These are phyloP conservation scores for Austrofundulus limnaeus DNA, from an alignment of 2,113 vertebrate genomes.

Conservation along the genomic window DNA sequence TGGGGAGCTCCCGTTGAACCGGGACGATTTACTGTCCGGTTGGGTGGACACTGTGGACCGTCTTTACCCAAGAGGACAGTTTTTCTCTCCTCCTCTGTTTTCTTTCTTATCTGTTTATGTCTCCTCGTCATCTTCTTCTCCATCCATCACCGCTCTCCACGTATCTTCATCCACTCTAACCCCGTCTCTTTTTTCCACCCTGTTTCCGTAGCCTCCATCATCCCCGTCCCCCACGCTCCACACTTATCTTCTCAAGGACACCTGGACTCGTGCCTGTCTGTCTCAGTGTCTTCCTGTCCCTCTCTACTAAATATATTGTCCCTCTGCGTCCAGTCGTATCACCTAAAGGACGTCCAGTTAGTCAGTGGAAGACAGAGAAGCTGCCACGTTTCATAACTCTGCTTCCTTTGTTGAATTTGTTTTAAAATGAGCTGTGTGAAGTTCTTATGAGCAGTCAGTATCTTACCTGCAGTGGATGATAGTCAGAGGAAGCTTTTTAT, in stretches of 20 bases:
- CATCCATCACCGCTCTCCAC: conserved; percentile 16
- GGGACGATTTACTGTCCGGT: conserved; percentile 63
- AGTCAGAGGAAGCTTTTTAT: too few relatives aligned
- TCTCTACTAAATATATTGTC: conserved; percentile 27
- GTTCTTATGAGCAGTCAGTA: not conserved
- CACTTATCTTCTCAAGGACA: conserved; percentile 71
- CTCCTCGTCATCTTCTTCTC: too few relatives aligned
- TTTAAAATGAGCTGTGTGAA: too few relatives aligned
- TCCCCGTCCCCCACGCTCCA: conserved; percentile 28
- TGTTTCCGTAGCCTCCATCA: conserved; percentile 27
- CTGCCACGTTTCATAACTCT: conserved; percentile 30
- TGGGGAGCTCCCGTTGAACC: conserved; percentile 57
- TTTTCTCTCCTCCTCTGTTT: too few relatives aligned
- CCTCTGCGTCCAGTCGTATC: conserved; percentile 52
- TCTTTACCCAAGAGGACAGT: conserved; percentile 37
- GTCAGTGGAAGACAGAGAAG: conserved; percentile 26
- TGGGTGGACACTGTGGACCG: conserved; percentile 34
- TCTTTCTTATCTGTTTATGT: conserved; percentile 20
- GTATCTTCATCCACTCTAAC: too few relatives aligned
- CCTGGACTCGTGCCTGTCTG: conserved; percentile 49
- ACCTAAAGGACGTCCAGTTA: too few relatives aligned
- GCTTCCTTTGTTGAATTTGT: too few relatives aligned
- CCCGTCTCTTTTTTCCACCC: too few relatives aligned
- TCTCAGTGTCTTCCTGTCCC: conserved; percentile 27
- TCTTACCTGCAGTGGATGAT: too few relatives aligned